A percentile compares a stretch with the other conserved stretches of the same genome.
Conservation (phyloP, 1,140 invertebrate species). For the Cardiocondyla obscurior region DNA sequence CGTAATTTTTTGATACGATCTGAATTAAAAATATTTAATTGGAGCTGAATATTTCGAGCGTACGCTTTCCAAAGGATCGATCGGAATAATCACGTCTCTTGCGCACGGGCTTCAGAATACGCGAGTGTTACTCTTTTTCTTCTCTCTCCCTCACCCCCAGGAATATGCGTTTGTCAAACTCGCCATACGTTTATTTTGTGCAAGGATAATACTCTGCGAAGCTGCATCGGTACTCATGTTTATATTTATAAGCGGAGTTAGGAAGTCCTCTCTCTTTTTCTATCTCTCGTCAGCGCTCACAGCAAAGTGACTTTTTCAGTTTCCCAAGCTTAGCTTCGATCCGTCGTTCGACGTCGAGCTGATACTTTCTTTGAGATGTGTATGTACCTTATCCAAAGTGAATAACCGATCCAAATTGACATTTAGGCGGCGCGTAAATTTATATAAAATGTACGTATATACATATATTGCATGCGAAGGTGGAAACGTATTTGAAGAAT, state of each 20-base stretch:
- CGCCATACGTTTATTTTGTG: not conserved
- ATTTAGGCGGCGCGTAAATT: not conserved
- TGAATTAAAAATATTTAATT: too few relatives aligned
- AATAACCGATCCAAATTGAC: not conserved
- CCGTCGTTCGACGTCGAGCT: not conserved
- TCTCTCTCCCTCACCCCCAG: too few relatives aligned
- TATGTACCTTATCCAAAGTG: not conserved
- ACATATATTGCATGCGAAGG: not conserved
- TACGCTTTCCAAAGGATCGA: not conserved
- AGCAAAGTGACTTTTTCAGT: not conserved
- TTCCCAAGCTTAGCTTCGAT: not conserved
- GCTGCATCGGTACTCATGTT: not conserved
- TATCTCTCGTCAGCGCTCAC: not conserved
- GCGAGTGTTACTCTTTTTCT: not conserved
- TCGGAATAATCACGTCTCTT: too few relatives aligned
- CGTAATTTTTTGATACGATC: too few relatives aligned
- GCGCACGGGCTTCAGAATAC: too few relatives aligned
- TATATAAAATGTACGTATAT: too few relatives aligned
- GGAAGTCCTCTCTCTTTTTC: not conserved
- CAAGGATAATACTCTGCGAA: not conserved
- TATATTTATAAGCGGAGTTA: conserved; percentile 1
- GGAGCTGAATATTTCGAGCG: not conserved
- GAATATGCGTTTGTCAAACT: not conserved
- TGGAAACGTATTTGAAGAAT: not conserved
- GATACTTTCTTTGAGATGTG: conserved; percentile 8